Evolutionary conservation across 2,797 vertebrate genomes (phyloP), one percentile per base, ranked within the genome.

Genomic region (Phoxinus dragarum): DNA sequence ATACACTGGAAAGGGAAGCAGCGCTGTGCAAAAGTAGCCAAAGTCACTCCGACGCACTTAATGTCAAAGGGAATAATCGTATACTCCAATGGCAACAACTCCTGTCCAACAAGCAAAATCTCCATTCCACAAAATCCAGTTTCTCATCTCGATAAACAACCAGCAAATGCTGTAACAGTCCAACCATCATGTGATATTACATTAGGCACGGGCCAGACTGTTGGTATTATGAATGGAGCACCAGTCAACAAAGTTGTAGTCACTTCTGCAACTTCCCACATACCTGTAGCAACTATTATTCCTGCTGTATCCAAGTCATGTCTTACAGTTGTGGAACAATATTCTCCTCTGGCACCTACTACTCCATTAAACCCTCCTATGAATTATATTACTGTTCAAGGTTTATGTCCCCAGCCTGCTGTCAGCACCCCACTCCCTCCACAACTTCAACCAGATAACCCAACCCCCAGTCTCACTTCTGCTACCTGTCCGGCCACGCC

Each of bases 1-100:
- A 94, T 99, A 89, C 97, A 99, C 92, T 99, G 98, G 98, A 99
- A 98, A 91, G 97, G 98, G 87, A 99, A 98, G 90, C 94, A 97
- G 82, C 96, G 96, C 86, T 96, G 93, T 31, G 92, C 97, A 8
- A 99, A 98, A 91, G 95, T 98, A 84, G 96, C 96, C 2, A 97
- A 98, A 92, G 96, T 99, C 87, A 96, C 96, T 85, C 96, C 97
- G 2, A 90, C 96, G 69, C 97, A 99, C 87, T 96, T 97, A 89
- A 94, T 96, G 76, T 96, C 97, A 56, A 98, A 99, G 90, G 97
- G 97, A 88, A 97, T 98, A 80, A 97, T 99, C 23, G 97, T 99
- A 81, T 98, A 97, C 93, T 97, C 98, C 76, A 98, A 94, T 16
- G 96, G 97, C 81, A 98, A 95, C 87, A 95, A 96, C 54, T 93